A percentile compares a stretch with the other conserved stretches of the same genome.
phyloP scores from a whole-genome alignment of 2,888 invertebrate species.

The Lycocerus yunnanus region DNA sequence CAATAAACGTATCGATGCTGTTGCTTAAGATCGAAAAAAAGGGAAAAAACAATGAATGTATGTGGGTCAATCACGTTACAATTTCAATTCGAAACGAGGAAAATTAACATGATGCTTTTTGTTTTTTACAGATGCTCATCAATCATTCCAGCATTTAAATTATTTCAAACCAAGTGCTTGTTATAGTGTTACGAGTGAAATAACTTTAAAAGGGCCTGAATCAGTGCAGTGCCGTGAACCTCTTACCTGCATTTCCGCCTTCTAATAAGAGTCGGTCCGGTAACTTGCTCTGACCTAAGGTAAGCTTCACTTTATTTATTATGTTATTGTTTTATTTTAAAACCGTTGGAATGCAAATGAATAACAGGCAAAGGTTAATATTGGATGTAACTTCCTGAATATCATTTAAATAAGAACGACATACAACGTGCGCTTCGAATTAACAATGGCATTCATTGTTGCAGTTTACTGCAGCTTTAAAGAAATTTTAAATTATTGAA shows the following conservation, averaged over 20 bases:
- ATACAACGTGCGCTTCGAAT: conserved; percentile 14
- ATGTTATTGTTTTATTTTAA: conserved; percentile 24
- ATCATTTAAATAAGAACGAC: conserved; percentile 25
- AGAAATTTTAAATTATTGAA: background rate
- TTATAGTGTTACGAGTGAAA: conserved; percentile 31
- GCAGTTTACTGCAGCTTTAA: conserved; percentile 7
- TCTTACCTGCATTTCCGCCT: conserved; percentile 36
- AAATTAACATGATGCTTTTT: background rate
- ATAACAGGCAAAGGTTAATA: conserved; percentile 21
- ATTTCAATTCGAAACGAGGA: background rate
- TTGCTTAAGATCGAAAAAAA: background rate
- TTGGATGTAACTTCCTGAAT: conserved; percentile 24
- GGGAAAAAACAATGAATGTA: background rate
- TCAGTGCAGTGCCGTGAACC: conserved; percentile 24
- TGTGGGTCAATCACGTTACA: background rate
- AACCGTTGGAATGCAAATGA: conserved; percentile 28
- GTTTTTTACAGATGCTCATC: conserved; percentile 11
- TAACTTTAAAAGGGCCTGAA: conserved; percentile 26
- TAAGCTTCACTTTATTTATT: conserved; percentile 30
- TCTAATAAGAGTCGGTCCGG: conserved; percentile 31
- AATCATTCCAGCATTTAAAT: background rate
- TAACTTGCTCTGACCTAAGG: conserved; percentile 40
- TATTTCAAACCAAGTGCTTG: conserved; percentile 25
- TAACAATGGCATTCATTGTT: conserved; percentile 8
- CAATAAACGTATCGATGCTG: background rate